Conservation (phyloP, 2,113 vertebrate genomes). For the Pristiophorus japonicus region DNA sequence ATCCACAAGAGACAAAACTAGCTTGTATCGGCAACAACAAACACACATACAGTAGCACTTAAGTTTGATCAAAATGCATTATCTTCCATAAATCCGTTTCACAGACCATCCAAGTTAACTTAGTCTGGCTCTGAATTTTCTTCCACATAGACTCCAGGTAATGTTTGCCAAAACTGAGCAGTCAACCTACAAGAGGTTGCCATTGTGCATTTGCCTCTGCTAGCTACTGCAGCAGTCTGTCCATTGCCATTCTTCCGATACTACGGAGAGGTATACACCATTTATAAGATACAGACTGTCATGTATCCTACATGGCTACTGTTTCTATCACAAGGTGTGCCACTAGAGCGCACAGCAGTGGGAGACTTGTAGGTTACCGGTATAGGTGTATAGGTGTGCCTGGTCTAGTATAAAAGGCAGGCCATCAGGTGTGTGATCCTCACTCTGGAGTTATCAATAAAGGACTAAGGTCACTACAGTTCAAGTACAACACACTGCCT, state of each 20-base stretch:
- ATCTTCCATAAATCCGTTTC: not conserved
- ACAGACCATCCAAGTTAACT: not conserved
- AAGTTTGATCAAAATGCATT: not conserved
- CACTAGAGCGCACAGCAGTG: too few relatives aligned
- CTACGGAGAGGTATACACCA: too few relatives aligned
- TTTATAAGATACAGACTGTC: too few relatives aligned
- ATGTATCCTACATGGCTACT: too few relatives aligned
- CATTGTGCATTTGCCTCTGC: not conserved
- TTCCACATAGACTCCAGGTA: not conserved
- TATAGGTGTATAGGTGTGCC: too few relatives aligned
- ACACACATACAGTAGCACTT: not conserved
- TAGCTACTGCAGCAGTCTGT: not conserved
- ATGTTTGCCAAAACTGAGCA: constrained; percentile 22
- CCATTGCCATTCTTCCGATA: not conserved
- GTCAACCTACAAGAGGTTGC: not conserved
- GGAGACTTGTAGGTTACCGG: too few relatives aligned
- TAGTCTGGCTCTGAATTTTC: not conserved
- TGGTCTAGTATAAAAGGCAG: too few relatives aligned
- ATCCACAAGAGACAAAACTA: not conserved
- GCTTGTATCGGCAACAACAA: not conserved
- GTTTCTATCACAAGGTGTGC: too few relatives aligned
- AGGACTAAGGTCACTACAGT: too few relatives aligned
- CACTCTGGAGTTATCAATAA: too few relatives aligned
- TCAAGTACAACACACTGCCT: too few relatives aligned
- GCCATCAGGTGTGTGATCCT: too few relatives aligned